phyloP scores from a whole-genome alignment of 1,140 invertebrate species.

The Ooceraea biroi region DNA sequence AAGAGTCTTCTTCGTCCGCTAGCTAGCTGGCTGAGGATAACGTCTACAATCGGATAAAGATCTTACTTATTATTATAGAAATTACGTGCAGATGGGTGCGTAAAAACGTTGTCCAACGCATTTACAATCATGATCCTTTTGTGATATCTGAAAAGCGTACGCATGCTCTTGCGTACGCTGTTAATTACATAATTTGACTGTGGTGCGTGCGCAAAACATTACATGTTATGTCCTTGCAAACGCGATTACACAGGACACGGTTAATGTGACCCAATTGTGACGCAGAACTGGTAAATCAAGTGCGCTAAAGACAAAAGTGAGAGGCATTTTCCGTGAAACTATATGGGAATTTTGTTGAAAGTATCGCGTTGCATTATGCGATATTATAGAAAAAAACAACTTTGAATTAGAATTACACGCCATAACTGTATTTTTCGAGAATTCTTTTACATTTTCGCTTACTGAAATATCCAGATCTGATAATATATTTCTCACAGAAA shows the following conservation, averaged over 20 bases:
- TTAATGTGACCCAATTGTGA: conserved; percentile 18
- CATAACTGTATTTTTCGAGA: neutral
- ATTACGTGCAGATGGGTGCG: conserved; percentile 18
- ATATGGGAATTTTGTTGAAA: conserved; percentile 29
- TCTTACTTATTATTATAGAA: conserved; percentile 21
- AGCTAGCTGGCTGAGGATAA: too few species aligned
- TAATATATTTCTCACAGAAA: neutral
- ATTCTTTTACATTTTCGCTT: neutral
- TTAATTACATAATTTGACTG: conserved; percentile 8
- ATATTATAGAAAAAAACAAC: neutral
- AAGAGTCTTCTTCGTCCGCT: neutral
- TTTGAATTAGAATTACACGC: neutral
- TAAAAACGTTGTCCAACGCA: conserved; percentile 15
- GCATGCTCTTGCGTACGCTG: neutral
- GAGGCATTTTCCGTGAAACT: conserved; percentile 30
- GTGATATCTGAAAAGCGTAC: conserved; percentile 4
- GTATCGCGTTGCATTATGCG: neutral
- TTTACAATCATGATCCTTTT: conserved; percentile 29
- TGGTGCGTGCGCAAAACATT: neutral
- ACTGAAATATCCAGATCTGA: conserved; percentile 40
- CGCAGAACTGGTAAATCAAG: conserved; percentile 22
- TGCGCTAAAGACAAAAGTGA: conserved; percentile 45
- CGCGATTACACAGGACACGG: conserved; percentile 5
- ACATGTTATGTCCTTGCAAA: conserved; percentile 2
- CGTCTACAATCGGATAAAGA: conserved; percentile 8